Conservation (phyloP, 2,797 vertebrate genomes). For the Alosa sapidissima region DNA sequence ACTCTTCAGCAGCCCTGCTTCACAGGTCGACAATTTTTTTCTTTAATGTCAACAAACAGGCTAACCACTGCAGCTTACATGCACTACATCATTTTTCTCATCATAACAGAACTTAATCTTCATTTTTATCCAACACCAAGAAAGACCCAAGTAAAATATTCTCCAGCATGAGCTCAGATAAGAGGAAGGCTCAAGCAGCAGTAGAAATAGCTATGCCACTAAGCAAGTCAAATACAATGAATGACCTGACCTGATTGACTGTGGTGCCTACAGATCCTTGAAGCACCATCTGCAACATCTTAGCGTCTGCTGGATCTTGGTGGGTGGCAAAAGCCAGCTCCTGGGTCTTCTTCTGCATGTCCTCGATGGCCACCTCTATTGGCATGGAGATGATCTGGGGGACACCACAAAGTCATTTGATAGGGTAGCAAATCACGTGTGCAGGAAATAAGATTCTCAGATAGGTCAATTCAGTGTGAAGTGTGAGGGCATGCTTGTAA, state of each 20-base stretch:
- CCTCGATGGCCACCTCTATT: slow-evolving; percentile 97
- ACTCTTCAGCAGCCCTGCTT: neutral
- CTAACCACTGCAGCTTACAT: neutral
- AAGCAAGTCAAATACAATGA: neutral
- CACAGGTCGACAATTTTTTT: neutral
- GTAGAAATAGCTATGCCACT: no score
- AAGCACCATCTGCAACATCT: slow-evolving; percentile 99
- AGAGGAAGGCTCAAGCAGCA: neutral
- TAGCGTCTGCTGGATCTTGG: slow-evolving; percentile 94
- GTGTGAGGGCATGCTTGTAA: neutral
- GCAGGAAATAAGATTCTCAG: neutral
- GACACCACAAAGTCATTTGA: neutral
- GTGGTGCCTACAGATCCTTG: slow-evolving; percentile 98
- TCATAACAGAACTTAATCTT: neutral
- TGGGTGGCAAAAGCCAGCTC: slow-evolving; percentile 97
- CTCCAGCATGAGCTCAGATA: neutral
- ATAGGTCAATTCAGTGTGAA: neutral
- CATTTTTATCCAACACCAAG: neutral
- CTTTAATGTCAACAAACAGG: neutral
- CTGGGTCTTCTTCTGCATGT: slow-evolving; percentile 99
- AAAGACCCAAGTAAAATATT: neutral
- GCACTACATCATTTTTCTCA: neutral
- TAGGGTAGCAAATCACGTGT: neutral
- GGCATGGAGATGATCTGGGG: slow-evolving; percentile 92
- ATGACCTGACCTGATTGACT: slow-evolving; percentile 86